Conservation (phyloP, 2,797 vertebrate species). For the Tangara arthus region DNA sequence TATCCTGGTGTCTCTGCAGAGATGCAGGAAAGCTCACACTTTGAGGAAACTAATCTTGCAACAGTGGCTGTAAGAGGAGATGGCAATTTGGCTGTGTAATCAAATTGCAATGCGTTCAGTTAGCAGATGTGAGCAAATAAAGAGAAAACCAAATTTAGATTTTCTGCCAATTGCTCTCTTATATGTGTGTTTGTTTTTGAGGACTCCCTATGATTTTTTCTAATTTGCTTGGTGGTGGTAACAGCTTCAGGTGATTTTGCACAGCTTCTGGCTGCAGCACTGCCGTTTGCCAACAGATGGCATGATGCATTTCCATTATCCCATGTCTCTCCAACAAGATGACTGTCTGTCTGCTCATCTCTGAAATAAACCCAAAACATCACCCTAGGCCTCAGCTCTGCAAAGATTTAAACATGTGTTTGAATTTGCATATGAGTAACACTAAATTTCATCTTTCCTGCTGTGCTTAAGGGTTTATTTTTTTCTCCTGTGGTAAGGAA, state of each 20-base stretch:
- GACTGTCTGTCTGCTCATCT: not conserved
- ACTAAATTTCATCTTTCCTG: not conserved
- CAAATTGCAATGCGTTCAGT: conserved; percentile 69
- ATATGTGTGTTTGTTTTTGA: conserved; percentile 62
- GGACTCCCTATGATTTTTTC: conserved; percentile 61
- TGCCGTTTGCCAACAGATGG: conserved; percentile 56
- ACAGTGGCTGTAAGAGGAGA: conserved; percentile 37
- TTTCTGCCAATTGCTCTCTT: conserved; percentile 62
- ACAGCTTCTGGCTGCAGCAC: conserved; percentile 46
- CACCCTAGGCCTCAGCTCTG: not conserved
- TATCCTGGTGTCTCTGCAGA: conserved; percentile 9
- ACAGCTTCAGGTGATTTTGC: not conserved
- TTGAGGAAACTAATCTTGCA: conserved; percentile 51
- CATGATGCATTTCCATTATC: not conserved
- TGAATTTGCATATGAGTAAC: not conserved
- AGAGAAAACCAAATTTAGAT: conserved; percentile 47
- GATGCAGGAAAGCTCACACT: conserved; percentile 40
- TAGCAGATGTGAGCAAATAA: conserved; percentile 77
- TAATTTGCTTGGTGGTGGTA: conserved; percentile 43
- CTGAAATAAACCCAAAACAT: not conserved
- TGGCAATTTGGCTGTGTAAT: conserved; percentile 71
- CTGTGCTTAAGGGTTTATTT: not conserved
- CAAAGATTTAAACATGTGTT: not conserved
- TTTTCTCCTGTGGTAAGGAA: not conserved
- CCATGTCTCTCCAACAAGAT: not conserved